Evolutionary conservation across 30 jellyfish, hydroid and myxozoan species (phyloP).

Genomic region (Morbakka virulenta): DNA sequence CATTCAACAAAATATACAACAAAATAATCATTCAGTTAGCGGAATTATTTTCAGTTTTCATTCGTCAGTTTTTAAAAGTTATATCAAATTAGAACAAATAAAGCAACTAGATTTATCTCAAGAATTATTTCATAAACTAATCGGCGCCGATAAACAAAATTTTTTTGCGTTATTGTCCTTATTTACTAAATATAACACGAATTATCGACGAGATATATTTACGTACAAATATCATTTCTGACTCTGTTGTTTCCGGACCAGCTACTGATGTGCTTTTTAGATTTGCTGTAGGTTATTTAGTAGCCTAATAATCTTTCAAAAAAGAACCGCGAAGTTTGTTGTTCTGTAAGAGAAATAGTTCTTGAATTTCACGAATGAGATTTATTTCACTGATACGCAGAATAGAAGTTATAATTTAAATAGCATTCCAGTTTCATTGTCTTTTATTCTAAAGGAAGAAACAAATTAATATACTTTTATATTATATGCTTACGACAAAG

Average conservation of each 20-base stretch:
- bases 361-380: background rate
- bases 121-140: background rate
- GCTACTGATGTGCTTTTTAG: constrained; percentile 5
- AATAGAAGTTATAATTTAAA: constrained; percentile 1
- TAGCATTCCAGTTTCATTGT: constrained; percentile 1
- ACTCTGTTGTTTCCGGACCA: background rate
- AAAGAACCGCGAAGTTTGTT: constrained; percentile 18
- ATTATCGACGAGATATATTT: background rate
- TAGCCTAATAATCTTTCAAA: background rate
- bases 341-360: background rate
- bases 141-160: background rate
- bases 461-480: too few species aligned
- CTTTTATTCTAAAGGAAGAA: background rate
- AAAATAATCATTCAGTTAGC: background rate
- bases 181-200: constrained; percentile 10
- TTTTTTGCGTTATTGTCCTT: background rate
- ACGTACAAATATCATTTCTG: constrained; percentile 15
- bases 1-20: too few species aligned
- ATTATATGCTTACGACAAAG: too few species aligned
- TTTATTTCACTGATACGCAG: constrained; percentile 12
- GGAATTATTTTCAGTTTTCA: background rate
- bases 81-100: constrained; percentile 1
- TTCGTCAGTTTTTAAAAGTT: background rate
- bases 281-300: constrained; percentile 8
- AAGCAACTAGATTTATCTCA: background rate